Evolutionary conservation across 2,888 invertebrate species (phyloP).

Genomic region (Eupithecia inturbata): DNA sequence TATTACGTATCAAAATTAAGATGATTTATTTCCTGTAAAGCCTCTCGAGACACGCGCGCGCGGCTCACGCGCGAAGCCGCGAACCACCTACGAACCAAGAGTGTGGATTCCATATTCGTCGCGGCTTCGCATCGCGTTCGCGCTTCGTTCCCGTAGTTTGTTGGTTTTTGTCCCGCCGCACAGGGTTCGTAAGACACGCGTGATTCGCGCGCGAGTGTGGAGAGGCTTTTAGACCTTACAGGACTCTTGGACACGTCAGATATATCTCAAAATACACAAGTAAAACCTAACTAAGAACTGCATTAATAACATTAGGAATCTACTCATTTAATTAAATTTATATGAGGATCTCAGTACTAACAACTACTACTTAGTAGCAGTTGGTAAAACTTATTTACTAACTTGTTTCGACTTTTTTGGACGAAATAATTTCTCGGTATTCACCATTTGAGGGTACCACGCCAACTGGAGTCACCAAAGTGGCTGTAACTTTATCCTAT

Average conservation of each 20-base stretch:
- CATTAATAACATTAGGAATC: not conserved
- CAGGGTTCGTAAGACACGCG: too few relatives aligned
- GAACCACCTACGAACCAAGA: too few relatives aligned
- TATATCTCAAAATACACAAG: not conserved
- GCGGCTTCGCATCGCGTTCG: too few relatives aligned
- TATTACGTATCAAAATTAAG: too few relatives aligned
- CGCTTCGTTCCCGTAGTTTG: too few relatives aligned
- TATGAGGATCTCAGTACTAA: not conserved
- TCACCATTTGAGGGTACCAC: slow-evolving; percentile 35
- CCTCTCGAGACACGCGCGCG: too few relatives aligned
- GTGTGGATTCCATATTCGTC: too few relatives aligned
- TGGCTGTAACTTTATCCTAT: slow-evolving; percentile 43
- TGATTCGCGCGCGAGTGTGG: too few relatives aligned
- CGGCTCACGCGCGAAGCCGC: too few relatives aligned
- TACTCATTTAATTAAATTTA: not conserved
- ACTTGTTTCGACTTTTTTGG: not conserved
- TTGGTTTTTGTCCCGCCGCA: too few relatives aligned
- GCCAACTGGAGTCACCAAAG: slow-evolving; percentile 52
- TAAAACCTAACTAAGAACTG: not conserved
- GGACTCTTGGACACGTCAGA: not conserved
- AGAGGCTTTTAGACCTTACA: not conserved
- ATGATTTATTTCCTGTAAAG: too few relatives aligned
- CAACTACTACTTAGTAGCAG: not conserved
- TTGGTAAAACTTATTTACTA: not conserved
- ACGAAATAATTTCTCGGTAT: slow-evolving; percentile 20